Evolutionary conservation across 2,113 vertebrate species (phyloP).

Genomic region (Diadophis punctatus): DNA sequence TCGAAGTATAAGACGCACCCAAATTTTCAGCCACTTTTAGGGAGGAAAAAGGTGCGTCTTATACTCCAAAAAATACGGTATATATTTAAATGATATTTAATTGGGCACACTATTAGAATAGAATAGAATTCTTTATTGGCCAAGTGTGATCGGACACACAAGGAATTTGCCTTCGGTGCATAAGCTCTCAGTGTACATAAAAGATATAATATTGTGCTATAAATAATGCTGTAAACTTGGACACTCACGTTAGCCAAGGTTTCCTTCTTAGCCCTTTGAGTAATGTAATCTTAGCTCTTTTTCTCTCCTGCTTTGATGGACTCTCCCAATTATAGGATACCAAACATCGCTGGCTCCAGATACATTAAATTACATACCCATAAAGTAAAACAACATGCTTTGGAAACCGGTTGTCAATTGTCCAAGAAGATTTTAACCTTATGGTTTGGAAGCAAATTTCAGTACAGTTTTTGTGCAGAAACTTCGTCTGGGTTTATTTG

Average conservation of each 20-base stretch:
- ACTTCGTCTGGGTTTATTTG: not conserved
- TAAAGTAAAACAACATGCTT: slow-evolving; percentile 6
- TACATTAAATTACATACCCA: not conserved
- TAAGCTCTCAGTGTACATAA: too few relatives aligned
- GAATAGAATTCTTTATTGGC: too few relatives aligned
- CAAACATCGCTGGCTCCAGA: not conserved
- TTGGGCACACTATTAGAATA: not conserved
- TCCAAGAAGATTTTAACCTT: slow-evolving; percentile 16
- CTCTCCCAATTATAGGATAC: not conserved
- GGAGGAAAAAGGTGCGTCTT: too few relatives aligned
- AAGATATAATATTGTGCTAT: not conserved
- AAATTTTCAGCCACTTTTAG: too few relatives aligned
- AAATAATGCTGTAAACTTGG: not conserved
- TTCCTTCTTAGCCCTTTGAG: not conserved
- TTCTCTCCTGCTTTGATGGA: not conserved
- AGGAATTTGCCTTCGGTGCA: too few relatives aligned
- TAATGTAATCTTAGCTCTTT: not conserved
- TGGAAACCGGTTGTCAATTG: slow-evolving; percentile 6
- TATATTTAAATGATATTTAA: not conserved
- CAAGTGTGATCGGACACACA: too few relatives aligned
- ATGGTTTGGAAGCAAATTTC: slow-evolving; percentile 19
- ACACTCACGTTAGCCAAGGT: not conserved
- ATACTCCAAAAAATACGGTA: too few relatives aligned
- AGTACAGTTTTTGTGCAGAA: not conserved
- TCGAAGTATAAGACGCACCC: too few relatives aligned